Evolutionary conservation across 1,140 invertebrate species (phyloP).

Genomic region (Physella acuta): DNA sequence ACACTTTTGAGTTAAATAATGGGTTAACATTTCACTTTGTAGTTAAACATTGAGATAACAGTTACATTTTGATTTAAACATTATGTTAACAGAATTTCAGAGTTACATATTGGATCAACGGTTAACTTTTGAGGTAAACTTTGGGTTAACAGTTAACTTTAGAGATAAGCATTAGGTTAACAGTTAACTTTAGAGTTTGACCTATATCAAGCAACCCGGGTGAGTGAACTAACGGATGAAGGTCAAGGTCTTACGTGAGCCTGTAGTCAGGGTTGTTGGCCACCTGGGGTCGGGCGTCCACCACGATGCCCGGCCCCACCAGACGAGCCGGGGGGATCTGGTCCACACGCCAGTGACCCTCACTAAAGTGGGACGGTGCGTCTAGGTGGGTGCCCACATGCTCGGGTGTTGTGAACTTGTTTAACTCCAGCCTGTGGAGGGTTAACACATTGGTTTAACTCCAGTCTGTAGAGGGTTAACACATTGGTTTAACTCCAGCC

Average conservation of each 20-base stretch:
- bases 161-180: no score
- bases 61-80: no score
- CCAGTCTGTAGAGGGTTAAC: background rate
- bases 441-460: background rate
- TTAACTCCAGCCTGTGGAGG: slow-evolving; percentile 22
- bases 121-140: no score
- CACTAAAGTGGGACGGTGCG: slow-evolving; percentile 36
- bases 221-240: background rate
- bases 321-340: slow-evolving; percentile 37
- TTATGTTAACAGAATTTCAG: no score
- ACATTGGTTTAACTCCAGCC: background rate
- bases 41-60: no score
- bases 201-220: background rate
- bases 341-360: slow-evolving; percentile 28
- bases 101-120: no score
- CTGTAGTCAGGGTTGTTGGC: slow-evolving; percentile 31
- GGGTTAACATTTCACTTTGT: no score
- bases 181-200: background rate
- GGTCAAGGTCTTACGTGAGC: slow-evolving; percentile 9
- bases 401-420: slow-evolving; percentile 23
- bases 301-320: slow-evolving; percentile 33
- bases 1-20: no score
- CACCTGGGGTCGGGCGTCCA: slow-evolving; percentile 35
- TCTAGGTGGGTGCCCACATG: slow-evolving; percentile 32
- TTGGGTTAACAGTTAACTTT: no score